Percentiles rank a stretch among this genome's conserved stretches.
phyloP scores from a whole-genome alignment of 2,888 invertebrate genomes.

The Notodonta ziczac region DNA sequence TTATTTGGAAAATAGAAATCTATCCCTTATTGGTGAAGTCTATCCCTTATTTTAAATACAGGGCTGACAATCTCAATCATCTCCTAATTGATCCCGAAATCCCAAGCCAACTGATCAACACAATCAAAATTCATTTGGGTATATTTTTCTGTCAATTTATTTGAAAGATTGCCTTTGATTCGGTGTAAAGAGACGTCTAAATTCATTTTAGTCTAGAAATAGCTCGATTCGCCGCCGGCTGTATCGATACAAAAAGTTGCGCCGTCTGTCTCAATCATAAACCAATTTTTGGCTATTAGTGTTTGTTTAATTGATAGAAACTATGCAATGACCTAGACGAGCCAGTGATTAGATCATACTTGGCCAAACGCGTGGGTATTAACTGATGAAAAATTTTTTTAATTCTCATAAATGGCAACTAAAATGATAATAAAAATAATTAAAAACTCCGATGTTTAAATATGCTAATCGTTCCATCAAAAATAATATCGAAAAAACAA shows the following conservation, averaged over 20 bases:
- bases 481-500: not conserved
- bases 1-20: not conserved
- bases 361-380: not conserved
- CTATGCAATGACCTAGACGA: not conserved
- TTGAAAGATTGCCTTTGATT: constrained; percentile 28
- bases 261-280: constrained; percentile 16
- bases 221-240: constrained; percentile 29
- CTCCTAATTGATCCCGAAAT: constrained; percentile 63
- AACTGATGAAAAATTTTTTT: not conserved
- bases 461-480: not conserved
- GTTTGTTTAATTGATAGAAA: constrained; percentile 4
- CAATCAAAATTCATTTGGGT: constrained; percentile 45
- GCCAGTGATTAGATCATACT: constrained; percentile 2
- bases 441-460: constrained; percentile 1
- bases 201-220: constrained; percentile 34
- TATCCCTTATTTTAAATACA: not conserved
- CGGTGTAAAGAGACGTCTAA: constrained; percentile 19
- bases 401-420: not conserved
- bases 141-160: constrained; percentile 23
- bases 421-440: not conserved
- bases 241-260: constrained; percentile 26
- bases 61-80: not conserved
- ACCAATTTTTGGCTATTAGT: not conserved
- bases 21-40: not conserved
- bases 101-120: constrained; percentile 35